Conservation (phyloP, 2,888 invertebrate genomes). For the Temnothorax rugatulus region DNA sequence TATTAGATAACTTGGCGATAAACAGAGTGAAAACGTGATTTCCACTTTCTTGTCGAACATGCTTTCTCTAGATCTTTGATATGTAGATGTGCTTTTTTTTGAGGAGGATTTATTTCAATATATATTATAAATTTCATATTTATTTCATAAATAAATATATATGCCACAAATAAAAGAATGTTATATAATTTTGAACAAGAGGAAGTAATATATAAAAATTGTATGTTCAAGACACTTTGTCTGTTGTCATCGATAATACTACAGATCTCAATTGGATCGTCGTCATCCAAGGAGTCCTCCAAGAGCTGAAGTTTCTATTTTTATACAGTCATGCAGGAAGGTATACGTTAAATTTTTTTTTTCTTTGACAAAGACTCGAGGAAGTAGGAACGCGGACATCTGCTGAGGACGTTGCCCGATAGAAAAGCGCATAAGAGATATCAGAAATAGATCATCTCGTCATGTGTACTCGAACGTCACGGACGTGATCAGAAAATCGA, state of each 20-base stretch:
- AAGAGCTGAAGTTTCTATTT: neutral
- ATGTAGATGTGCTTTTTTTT: neutral
- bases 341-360: neutral
- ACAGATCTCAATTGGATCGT: neutral
- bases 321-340: neutral
- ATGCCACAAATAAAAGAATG: neutral
- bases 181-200: neutral
- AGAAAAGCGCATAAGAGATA: conserved; percentile 9
- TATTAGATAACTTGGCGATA: conserved; percentile 11
- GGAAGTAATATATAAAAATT: neutral
- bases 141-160: neutral
- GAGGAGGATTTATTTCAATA: neutral
- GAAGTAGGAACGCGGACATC: neutral
- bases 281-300: neutral
- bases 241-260: neutral
- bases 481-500: conserved; percentile 54
- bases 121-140: neutral
- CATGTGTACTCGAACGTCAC: conserved; percentile 29
- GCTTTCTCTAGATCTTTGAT: neutral
- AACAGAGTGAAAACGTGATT: conserved; percentile 4
- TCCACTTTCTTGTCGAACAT: neutral
- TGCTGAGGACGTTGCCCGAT: conserved; percentile 25
- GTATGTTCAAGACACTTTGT: neutral
- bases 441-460: conserved; percentile 40
- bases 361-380: neutral